Evolutionary conservation across 2,113 vertebrate genomes (phyloP).

Genomic region (Nothoprocta perdicaria): DNA sequence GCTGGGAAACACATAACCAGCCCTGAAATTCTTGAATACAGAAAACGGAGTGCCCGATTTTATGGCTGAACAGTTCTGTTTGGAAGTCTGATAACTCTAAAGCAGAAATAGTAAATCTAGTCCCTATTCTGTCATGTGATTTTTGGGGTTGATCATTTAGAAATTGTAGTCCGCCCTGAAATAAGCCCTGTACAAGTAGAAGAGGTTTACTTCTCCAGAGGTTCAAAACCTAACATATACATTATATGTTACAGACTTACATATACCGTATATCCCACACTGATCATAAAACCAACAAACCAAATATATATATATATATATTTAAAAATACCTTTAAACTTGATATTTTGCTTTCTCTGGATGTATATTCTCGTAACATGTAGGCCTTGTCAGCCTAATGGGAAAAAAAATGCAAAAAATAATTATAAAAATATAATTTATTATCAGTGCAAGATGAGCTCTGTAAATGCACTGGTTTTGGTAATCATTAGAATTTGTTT

Average conservation of each 20-base stretch:
- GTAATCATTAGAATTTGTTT: not conserved
- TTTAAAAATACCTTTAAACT: slow-evolving; percentile 84
- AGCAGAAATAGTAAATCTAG: not conserved
- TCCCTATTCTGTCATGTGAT: not conserved
- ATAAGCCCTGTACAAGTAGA: not conserved
- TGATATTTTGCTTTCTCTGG: slow-evolving; percentile 90
- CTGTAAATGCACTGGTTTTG: not conserved
- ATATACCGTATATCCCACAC: not conserved
- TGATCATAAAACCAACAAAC: not conserved
- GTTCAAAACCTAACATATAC: not conserved
- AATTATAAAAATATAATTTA: not conserved
- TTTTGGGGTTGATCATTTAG: not conserved
- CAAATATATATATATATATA: not conserved
- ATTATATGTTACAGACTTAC: not conserved
- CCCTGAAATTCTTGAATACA: not conserved
- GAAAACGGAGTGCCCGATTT: not conserved
- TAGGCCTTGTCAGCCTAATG: slow-evolving; percentile 87
- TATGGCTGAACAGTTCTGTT: not conserved
- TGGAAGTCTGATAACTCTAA: not conserved
- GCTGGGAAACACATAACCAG: not conserved
- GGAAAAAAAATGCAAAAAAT: not conserved
- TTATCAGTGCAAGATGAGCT: not conserved
- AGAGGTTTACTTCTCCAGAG: not conserved
- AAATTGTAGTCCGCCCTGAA: not conserved
- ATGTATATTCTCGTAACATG: slow-evolving; percentile 94